Evolutionary conservation across 2,797 vertebrate species (phyloP), one percentile per base, ranked within the genome.

Genomic region (Phylloscopus collybita): DNA sequence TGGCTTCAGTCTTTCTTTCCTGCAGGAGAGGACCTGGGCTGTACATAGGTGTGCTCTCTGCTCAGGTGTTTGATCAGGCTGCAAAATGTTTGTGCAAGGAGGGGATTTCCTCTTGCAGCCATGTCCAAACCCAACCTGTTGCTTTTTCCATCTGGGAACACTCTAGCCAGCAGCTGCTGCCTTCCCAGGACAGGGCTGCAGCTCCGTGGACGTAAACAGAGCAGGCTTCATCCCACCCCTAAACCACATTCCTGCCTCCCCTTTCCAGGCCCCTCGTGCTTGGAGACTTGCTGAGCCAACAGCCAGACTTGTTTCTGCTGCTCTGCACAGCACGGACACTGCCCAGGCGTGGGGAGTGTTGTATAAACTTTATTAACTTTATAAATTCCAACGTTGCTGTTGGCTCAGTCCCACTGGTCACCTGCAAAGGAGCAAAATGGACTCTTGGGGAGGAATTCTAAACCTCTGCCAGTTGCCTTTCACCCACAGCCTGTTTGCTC

Each of bases 21-120:
- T 8, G 1, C 10, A 17, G 60, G 30, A 34, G 29, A 62, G 36
- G 15, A 4, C 9, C 38, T 16, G 79, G 25, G 57, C 71, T 51
- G 34, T 6, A 11, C 42, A 0, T 0, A 4, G 3, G 0, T 13
- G 32, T 21, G 13, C 25, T n/a, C 20, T 20, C 36, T 2, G 26
- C 47, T 22, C 3, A 1, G 29, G 4, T 12, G 32, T 42, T 57
- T n/a, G 22, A 44, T 59, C 80, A 51, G n/a, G n/a, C 61, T 79
- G 50, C 4, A 7, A 21, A 82, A 57, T 5, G 16, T 44, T 80
- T 90, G 72, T 57, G 27, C 29, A 45, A 32, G 62, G 49, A 3
- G 20, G 50, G 34, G 26, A 8, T 30, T 71, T 80, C 49, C 13
- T 69, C 56, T 22, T 36, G 13, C 15, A 59, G 4, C 16, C 2